Percentiles rank a stretch among this genome's conserved stretches.
These are phyloP conservation scores for Tinea pellionella DNA, from an alignment of 2,888 invertebrate genomes.

Conservation along the genomic window DNA sequence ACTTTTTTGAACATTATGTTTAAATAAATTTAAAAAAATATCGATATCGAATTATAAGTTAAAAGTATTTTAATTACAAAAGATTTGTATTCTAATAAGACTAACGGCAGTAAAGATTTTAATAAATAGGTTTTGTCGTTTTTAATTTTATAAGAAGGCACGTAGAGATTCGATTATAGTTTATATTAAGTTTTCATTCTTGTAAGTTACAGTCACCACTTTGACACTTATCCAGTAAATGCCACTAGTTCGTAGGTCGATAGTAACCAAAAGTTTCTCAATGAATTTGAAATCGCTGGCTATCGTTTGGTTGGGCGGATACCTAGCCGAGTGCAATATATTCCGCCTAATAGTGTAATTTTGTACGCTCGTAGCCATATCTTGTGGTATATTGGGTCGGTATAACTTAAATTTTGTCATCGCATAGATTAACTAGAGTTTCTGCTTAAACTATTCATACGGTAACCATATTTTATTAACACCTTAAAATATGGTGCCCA, in stretches of 20 bases:
- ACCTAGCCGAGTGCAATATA: conserved; percentile 31
- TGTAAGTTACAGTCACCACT: background rate
- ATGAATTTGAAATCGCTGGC: background rate
- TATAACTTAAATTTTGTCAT: background rate
- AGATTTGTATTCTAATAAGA: too few species aligned
- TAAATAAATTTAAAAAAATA: too few species aligned
- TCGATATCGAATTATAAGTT: too few species aligned
- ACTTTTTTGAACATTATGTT: too few species aligned
- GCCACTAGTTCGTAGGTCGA: background rate
- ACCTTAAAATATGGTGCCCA: too few species aligned
- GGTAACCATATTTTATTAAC: too few species aligned
- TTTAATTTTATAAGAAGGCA: background rate
- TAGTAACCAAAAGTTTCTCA: conserved; percentile 1
- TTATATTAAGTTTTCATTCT: background rate
- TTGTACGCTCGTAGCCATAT: conserved; percentile 40
- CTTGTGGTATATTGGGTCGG: conserved; percentile 35
- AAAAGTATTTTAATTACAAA: too few species aligned
- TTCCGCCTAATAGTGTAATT: conserved; percentile 45
- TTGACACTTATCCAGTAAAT: conserved; percentile 1
- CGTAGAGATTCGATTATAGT: background rate
- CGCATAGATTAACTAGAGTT: background rate
- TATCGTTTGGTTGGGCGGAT: background rate
- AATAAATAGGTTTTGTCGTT: too few species aligned
- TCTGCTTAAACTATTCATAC: background rate
- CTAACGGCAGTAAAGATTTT: too few species aligned